phyloP scores from a whole-genome alignment of 2,113 vertebrate genomes.

The Pao palembangensis region DNA sequence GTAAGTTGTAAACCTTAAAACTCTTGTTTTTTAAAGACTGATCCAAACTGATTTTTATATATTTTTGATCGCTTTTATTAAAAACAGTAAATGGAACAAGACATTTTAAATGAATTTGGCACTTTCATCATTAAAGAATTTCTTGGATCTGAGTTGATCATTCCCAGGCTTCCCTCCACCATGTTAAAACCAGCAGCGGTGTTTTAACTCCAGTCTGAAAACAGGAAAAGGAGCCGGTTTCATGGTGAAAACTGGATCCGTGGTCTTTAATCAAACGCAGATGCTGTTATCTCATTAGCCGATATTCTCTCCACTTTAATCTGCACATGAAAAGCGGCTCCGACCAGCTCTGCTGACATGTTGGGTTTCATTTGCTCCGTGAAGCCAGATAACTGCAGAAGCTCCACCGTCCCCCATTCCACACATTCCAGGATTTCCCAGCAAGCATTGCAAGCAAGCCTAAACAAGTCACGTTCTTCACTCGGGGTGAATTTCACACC shows the following conservation, averaged over 20 bases:
- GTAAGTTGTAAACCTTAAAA: too few relatives aligned
- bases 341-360: conserved; percentile 51
- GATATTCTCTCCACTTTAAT: conserved; percentile 19
- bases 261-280: conserved; percentile 32
- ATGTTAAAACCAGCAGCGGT: not conserved
- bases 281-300: conserved; percentile 42
- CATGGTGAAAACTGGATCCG: not conserved
- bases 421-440: conserved; percentile 78
- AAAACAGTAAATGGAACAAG: too few relatives aligned
- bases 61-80: too few relatives aligned
- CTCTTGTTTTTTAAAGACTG: too few relatives aligned
- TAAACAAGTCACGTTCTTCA: conserved; percentile 76
- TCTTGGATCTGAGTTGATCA: too few relatives aligned
- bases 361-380: conserved; percentile 60
- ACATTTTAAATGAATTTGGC: too few relatives aligned
- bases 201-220: not conserved
- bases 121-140: too few relatives aligned
- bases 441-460: conserved; percentile 76
- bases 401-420: conserved; percentile 75
- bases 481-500: conserved; percentile 70
- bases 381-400: conserved; percentile 72
- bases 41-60: too few relatives aligned
- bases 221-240: conserved; percentile 18
- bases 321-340: conserved; percentile 38
- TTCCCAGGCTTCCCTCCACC: too few relatives aligned